Evolutionary conservation across 2,113 vertebrate genomes (phyloP), one percentile per base, ranked within the genome.

Genomic region (Delphinus delphis): DNA sequence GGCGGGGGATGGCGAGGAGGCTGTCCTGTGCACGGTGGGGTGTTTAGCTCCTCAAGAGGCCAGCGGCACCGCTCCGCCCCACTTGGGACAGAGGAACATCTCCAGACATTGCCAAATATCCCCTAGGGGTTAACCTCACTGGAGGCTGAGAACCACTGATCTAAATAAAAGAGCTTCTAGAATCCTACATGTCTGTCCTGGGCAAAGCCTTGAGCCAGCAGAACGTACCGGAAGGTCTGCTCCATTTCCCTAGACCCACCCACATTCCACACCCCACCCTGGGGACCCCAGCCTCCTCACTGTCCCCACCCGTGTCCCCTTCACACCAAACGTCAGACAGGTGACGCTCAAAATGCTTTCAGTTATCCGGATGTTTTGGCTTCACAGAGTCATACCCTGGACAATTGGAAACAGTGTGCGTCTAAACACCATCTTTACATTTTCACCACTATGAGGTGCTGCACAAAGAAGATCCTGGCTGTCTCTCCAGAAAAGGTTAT

Each of bases 391-490:
- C 65, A 41, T 31, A 13, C 13, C 41, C 55, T 15, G 76, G 55
- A 8, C 2, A 13, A 14, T 0, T 18, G 26, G 84, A 41, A 20
- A 18, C 23, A 73, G 10, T 4, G 3, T 18, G 3, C 5, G 18
- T 80, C 50, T 38, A 38, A 70, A 50, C 18, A 25, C 65, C 41
- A 10, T 38, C n/a, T 17, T 33, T 20, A 10, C 26, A 47, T 17
- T 13, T 41, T n/a, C 25, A 28, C 12, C 3, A 0, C 47, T n/a
- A 1, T 3, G 20, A 65, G 33, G 8, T 33, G 26, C 55, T 2
- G 6, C 4, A 1, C 50, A 3, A 25, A 8, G 13, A 53, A 2
- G n/a, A n/a, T 6, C 0, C 10, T 9, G 8, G 20, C 53, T 0
- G 13, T 58, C 28, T 11, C 15, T 60, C 41, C 31, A 4, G 38